phyloP scores from a whole-genome alignment of 2,888 invertebrate species.

The Xestia sexstrigata region DNA sequence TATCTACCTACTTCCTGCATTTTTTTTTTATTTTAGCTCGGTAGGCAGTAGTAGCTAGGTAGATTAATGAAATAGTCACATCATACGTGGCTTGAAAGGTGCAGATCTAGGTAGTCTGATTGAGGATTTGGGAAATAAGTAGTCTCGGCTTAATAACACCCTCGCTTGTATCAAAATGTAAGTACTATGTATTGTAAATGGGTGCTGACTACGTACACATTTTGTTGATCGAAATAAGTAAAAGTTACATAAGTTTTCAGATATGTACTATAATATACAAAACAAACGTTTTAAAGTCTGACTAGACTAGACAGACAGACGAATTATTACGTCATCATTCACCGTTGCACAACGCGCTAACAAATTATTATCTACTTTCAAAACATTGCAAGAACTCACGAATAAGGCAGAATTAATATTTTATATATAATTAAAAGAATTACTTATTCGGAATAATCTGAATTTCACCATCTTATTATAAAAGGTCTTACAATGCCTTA shows the following conservation, averaged over 20 bases:
- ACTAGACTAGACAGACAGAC: slow-evolving; percentile 55
- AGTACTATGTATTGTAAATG: no score
- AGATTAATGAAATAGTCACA: not conserved
- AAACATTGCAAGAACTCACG: slow-evolving; percentile 68
- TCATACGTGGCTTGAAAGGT: not conserved
- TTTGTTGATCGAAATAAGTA: no score
- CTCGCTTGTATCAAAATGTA: no score
- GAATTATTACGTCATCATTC: slow-evolving; percentile 66
- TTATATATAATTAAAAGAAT: not conserved
- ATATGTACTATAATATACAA: not conserved
- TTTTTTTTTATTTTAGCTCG: not conserved
- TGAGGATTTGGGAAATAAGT: no score
- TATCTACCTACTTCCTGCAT: slow-evolving; percentile 40
- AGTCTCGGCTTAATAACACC: no score
- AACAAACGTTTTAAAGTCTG: slow-evolving; percentile 24
- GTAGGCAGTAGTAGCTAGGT: not conserved
- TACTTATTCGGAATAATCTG: not conserved
- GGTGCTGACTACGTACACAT: no score
- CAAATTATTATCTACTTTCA: slow-evolving; percentile 66
- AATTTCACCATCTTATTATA: not conserved
- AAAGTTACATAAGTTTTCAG: no score
- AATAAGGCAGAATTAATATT: slow-evolving; percentile 19
- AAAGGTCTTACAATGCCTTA: not conserved
- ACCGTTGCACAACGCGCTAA: slow-evolving; percentile 68
- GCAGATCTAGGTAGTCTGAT: not conserved